Conservation (phyloP, 1,140 invertebrate genomes). For the Drosophila kikkawai region DNA sequence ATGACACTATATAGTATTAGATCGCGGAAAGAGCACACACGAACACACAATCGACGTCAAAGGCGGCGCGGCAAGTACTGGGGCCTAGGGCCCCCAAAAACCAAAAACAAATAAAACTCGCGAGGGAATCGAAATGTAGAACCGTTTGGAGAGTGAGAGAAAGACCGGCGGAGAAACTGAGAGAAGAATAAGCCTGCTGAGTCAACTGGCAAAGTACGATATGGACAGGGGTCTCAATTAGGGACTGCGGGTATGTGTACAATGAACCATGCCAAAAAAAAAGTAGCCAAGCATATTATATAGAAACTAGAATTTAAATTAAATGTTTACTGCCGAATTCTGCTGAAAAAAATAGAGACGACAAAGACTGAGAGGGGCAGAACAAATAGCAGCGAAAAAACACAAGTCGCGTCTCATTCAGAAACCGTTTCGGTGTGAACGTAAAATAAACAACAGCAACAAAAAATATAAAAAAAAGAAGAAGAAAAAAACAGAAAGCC, state of each 20-base stretch:
- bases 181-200: slow-evolving; percentile 38
- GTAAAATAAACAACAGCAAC: slow-evolving; percentile 49
- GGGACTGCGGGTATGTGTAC: slow-evolving; percentile 60
- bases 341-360: slow-evolving; percentile 40
- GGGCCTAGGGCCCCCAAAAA: slow-evolving; percentile 45
- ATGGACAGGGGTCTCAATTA: slow-evolving; percentile 40
- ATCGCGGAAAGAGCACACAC: slow-evolving; percentile 46
- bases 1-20: slow-evolving; percentile 19
- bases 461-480: neutral
- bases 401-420: slow-evolving; percentile 56
- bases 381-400: slow-evolving; percentile 55
- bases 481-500: slow-evolving; percentile 9
- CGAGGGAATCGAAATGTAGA: slow-evolving; percentile 25
- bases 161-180: slow-evolving; percentile 7
- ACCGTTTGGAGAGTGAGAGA: slow-evolving; percentile 27
- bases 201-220: slow-evolving; percentile 43
- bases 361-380: slow-evolving; percentile 2
- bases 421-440: slow-evolving; percentile 45
- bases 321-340: slow-evolving; percentile 64
- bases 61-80: slow-evolving; percentile 62
- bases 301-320: slow-evolving; percentile 71
- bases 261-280: slow-evolving; percentile 79
- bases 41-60: slow-evolving; percentile 63
- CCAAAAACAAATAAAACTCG: slow-evolving; percentile 46
- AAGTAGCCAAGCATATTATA: slow-evolving; percentile 26